Evolutionary conservation across 1,140 invertebrate species (phyloP).

Genomic region (Halesus radiatus): DNA sequence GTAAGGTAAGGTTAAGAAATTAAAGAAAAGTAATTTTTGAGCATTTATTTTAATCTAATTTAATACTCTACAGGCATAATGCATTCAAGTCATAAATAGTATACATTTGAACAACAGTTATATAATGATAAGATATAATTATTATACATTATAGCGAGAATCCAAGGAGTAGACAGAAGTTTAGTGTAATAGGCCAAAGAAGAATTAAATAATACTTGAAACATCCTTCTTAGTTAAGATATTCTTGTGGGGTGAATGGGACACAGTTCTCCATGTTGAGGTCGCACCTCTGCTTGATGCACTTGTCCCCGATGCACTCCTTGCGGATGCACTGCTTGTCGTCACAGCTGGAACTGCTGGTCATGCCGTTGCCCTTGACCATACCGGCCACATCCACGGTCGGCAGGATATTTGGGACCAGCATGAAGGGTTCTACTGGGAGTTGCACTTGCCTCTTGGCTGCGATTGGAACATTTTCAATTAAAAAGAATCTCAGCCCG

Average conservation of each 20-base stretch:
- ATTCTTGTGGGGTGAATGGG: background rate
- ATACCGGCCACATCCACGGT: background rate
- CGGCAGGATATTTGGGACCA: background rate
- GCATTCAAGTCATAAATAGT: too few species aligned
- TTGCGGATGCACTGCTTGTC: constrained; percentile 39
- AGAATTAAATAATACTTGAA: too few species aligned
- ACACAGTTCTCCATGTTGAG: constrained; percentile 44
- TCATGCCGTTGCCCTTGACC: background rate
- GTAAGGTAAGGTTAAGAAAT: too few species aligned
- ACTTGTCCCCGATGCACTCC: constrained; percentile 43
- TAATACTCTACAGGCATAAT: too few species aligned
- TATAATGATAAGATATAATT: too few species aligned
- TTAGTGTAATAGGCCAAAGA: too few species aligned
- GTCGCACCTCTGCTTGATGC: constrained; percentile 49
- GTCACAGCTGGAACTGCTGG: constrained; percentile 32
- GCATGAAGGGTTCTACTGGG: background rate
- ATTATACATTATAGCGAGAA: too few species aligned
- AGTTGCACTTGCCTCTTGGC: constrained; percentile 2
- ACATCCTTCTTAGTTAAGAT: too few species aligned
- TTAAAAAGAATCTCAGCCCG: background rate
- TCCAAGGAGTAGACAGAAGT: too few species aligned
- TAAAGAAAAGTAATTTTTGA: too few species aligned
- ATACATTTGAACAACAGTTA: too few species aligned
- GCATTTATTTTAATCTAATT: too few species aligned
- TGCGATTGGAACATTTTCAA: background rate